Evolutionary conservation across 2,888 invertebrate genomes (phyloP).

Genomic region (Drosophila nr. fundita): DNA sequence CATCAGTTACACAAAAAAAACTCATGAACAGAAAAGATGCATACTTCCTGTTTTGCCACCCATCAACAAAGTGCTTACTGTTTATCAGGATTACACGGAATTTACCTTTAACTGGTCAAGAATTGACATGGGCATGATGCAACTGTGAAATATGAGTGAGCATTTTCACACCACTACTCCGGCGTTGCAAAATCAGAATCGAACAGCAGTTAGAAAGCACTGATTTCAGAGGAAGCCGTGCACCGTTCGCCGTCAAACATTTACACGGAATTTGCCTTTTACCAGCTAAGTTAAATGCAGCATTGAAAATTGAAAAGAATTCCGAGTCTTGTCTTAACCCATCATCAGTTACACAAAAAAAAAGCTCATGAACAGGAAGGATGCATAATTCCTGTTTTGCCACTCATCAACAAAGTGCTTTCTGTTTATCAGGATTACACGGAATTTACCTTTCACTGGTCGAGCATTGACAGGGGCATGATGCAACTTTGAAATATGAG

Average conservation of each 20-base stretch:
- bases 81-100: not conserved
- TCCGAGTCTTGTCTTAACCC: not conserved
- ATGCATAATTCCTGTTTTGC: not conserved
- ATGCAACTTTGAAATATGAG: not conserved
- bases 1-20: not conserved
- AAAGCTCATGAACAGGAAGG: constrained; percentile 4
- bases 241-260: no score
- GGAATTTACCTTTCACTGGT: not conserved
- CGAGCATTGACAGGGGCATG: not conserved
- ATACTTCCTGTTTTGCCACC: not conserved
- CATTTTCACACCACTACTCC: no score
- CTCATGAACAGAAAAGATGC: constrained; percentile 12
- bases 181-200: not conserved
- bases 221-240: not conserved
- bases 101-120: not conserved
- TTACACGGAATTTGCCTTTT: not conserved
- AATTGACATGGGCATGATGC: not conserved
- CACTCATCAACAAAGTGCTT: not conserved
- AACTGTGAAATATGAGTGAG: not conserved
- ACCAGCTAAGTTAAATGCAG: not conserved
- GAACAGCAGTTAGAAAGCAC: not conserved
- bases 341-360: not conserved
- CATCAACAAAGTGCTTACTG: not conserved
- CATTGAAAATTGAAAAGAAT: not conserved
- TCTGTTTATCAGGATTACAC: not conserved